Evolutionary conservation across 2,888 invertebrate genomes (phyloP), one percentile per base, ranked within the genome.

Genomic region (Drosophila meridionalis): DNA sequence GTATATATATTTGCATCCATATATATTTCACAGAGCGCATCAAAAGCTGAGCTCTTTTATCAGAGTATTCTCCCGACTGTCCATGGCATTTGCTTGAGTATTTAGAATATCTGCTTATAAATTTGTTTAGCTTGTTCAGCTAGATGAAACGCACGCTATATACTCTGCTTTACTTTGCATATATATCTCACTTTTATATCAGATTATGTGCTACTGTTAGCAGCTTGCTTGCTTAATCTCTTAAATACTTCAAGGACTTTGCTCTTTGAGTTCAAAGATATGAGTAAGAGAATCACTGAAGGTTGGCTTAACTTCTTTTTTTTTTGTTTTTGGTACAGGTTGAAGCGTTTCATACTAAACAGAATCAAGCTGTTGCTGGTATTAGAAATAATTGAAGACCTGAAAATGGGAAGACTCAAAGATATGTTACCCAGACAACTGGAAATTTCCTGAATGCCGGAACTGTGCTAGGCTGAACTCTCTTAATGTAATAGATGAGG

Each of bases 241-340:
- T 11, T n/a, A 28, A 56, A 38, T 56, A 56, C n/a, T 42, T 56
- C 40, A 40, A 56, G 55, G 14, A 40, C 14, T n/a, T 38, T 55
- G 55, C 34, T n/a, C 32, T 55, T 28, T 40, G 28, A 38, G 26
- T 11, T 28, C 38, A 12, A 12, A 38, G 7, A 28, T 14, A 28
- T 26, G 38, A n/a, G n/a, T 42, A n/a, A 4, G 30, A 8, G 36
- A 6, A n/a, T 36, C 6, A 20, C 12, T 26, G n/a, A n/a, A 38
- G 55, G n/a, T 42, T 32, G 6, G 11, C 6, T 34, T 11, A 2
- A 9, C 4, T 32, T n/a, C 9, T 32, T 9, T 50, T 9, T 32
- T 20, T 20, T 20, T 20, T 20, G 20, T 20, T 20, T 20, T 20
- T 20, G 20, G 30, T 9, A n/a, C 9, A 32, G 14, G 32, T n/a